These are phyloP conservation scores for Dryobota labecula DNA, from an alignment of 2,888 invertebrate species.

Conservation along the genomic window DNA sequence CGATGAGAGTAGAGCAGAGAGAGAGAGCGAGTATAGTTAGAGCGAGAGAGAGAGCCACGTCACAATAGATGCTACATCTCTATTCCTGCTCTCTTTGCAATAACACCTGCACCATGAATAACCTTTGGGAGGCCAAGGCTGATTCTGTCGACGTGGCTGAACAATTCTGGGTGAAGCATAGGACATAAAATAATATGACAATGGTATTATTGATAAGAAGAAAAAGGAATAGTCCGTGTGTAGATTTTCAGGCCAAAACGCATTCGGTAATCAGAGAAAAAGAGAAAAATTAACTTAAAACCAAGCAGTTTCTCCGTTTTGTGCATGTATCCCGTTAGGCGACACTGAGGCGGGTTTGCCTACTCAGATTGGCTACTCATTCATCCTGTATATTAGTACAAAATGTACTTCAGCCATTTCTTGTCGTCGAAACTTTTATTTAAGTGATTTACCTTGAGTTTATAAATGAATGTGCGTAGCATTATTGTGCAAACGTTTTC, in stretches of 20 bases:
- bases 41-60: no score
- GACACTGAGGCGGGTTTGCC: no score
- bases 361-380: background rate
- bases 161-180: background rate
- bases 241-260: background rate
- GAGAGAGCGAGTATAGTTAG: no score
- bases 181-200: background rate
- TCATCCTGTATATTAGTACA: background rate
- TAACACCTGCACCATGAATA: background rate
- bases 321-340: background rate
- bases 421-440: conserved; percentile 7
- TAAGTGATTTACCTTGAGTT: background rate
- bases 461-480: background rate
- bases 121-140: background rate
- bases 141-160: background rate
- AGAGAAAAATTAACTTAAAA: background rate
- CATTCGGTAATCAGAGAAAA: background rate
- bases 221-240: background rate
- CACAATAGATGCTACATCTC: background rate
- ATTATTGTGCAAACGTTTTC: background rate
- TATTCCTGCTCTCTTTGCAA: background rate
- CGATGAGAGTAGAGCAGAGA: no score
- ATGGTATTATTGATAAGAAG: background rate
- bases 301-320: background rate
- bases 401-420: background rate